phyloP scores from a whole-genome alignment of 2,888 invertebrate species.

The Chrysolina americana region DNA sequence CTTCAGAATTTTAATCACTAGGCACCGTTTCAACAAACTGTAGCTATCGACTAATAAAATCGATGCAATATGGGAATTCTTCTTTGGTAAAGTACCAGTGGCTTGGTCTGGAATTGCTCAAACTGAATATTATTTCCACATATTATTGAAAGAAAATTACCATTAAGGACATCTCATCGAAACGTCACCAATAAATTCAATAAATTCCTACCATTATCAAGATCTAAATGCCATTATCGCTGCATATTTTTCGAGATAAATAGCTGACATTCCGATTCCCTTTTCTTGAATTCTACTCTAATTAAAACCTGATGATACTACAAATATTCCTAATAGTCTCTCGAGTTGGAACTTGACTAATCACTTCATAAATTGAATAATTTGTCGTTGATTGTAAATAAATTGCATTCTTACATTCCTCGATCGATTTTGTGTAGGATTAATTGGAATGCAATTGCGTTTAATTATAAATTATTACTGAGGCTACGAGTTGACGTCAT shows the following conservation, averaged over 20 bases:
- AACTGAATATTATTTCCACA: slow-evolving; percentile 17
- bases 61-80: slow-evolving; percentile 1
- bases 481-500: background rate
- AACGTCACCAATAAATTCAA: slow-evolving; percentile 24
- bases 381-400: slow-evolving; percentile 30
- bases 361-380: slow-evolving; percentile 27
- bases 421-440: slow-evolving; percentile 11
- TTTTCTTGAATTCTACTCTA: slow-evolving; percentile 28
- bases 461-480: slow-evolving; percentile 14
- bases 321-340: slow-evolving; percentile 24
- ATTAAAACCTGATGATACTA: slow-evolving; percentile 24
- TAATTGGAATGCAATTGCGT: slow-evolving; percentile 20
- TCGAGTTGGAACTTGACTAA: slow-evolving; percentile 25
- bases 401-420: slow-evolving; percentile 28
- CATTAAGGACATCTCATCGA: slow-evolving; percentile 22
- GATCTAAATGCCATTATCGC: slow-evolving; percentile 26
- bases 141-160: slow-evolving; percentile 23
- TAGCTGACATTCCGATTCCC: slow-evolving; percentile 22
- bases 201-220: slow-evolving; percentile 22
- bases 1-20: too few relatives aligned
- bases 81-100: background rate
- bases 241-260: slow-evolving; percentile 25
- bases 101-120: background rate
- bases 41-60: background rate
- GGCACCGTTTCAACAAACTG: background rate